Evolutionary conservation across 2,113 vertebrate species (phyloP).

Genomic region (Pelecanoides urinatrix): DNA sequence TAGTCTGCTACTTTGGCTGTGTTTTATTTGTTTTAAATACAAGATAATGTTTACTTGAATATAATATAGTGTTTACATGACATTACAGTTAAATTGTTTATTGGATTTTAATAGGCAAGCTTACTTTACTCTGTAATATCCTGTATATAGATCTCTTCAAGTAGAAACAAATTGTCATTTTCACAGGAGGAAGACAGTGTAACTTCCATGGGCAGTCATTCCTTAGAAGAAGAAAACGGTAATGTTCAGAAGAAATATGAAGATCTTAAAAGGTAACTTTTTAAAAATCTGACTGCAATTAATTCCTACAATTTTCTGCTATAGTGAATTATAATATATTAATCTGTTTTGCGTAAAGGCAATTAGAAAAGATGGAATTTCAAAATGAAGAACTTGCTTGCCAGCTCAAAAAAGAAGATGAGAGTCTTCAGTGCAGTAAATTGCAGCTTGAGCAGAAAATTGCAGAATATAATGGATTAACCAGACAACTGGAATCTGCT

Average conservation of each 20-base stretch:
- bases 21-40: background rate
- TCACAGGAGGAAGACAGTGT: slow-evolving; percentile 66
- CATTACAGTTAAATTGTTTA: background rate
- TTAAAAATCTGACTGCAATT: background rate
- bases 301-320: background rate
- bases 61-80: background rate
- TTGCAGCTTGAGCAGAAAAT: slow-evolving; percentile 79
- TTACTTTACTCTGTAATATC: background rate
- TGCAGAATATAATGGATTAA: slow-evolving; percentile 73
- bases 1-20: background rate
- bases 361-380: slow-evolving; percentile 74
- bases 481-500: slow-evolving; percentile 80
- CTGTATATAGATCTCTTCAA: background rate
- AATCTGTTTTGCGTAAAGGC: slow-evolving; percentile 67
- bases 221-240: slow-evolving; percentile 74
- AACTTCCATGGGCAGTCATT: slow-evolving; percentile 61
- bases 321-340: background rate
- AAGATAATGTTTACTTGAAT: background rate
- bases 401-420: slow-evolving; percentile 79
- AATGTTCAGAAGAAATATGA: slow-evolving; percentile 76
- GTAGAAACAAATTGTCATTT: background rate
- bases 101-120: background rate
- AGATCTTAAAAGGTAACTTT: slow-evolving; percentile 77
- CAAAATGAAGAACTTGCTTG: slow-evolving; percentile 82
- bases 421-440: slow-evolving; percentile 72